Evolutionary conservation across 2,113 vertebrate genomes (phyloP).

Genomic region (Urocynchramus pylzowi): DNA sequence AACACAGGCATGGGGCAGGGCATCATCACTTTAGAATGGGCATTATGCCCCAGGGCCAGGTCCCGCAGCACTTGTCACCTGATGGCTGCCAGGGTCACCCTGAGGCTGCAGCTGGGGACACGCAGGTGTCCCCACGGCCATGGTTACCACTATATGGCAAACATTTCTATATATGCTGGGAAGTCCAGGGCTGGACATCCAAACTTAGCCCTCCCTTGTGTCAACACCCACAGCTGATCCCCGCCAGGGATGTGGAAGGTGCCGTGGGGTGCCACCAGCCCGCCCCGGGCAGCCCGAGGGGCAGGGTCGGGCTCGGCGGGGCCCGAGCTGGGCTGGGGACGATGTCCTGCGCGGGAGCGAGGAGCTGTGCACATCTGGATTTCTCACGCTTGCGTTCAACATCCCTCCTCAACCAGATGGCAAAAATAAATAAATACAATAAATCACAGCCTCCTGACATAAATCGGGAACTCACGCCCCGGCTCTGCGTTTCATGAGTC

Average conservation of each 20-base stretch:
- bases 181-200: neutral
- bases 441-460: constrained; percentile 64
- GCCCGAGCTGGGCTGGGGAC: neutral
- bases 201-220: neutral
- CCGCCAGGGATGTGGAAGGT: accelerated
- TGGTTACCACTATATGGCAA: accelerated
- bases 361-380: constrained; percentile 58
- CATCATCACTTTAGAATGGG: accelerated
- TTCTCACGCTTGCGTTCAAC: constrained; percentile 55
- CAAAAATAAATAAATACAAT: constrained; percentile 70
- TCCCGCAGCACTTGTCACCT: neutral
- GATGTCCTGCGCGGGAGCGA: neutral
- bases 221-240: neutral
- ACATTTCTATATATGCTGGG: neutral
- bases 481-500: constrained; percentile 50
- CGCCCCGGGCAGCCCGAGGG: accelerated
- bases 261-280: neutral
- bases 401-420: constrained; percentile 60
- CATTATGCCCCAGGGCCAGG: neutral
- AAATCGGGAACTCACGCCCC: constrained; percentile 52
- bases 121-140: accelerated
- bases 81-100: accelerated
- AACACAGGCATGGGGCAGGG: neutral
- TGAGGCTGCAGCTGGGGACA: neutral
- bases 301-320: neutral